Evolutionary conservation across 2,888 invertebrate species (phyloP).

Genomic region (Habroteleia sp.): DNA sequence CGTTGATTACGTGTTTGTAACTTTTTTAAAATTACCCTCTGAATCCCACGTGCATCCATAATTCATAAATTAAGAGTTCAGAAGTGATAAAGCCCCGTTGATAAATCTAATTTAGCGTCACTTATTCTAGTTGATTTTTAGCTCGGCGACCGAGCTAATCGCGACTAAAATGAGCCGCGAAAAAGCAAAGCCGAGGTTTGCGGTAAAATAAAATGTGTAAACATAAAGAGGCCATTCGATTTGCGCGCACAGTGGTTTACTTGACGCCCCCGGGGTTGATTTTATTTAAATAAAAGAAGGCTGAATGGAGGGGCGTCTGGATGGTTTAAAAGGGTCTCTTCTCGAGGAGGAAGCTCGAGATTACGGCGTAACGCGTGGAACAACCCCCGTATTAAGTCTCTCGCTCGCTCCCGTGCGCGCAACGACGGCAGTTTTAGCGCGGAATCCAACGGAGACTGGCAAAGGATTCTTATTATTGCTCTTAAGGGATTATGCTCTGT

Average conservation of each 20-base stretch:
- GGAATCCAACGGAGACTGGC: conserved; percentile 67
- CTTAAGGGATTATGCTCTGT: conserved; percentile 79
- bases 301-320: conserved; percentile 59
- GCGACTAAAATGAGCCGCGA: conserved; percentile 23
- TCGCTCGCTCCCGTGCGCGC: conserved; percentile 52
- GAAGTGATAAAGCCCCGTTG: too few relatives aligned
- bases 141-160: conserved; percentile 23
- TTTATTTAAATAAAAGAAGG: conserved; percentile 66
- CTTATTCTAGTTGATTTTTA: too few relatives aligned
- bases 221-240: conserved; percentile 60
- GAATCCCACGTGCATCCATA: too few relatives aligned
- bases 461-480: conserved; percentile 81
- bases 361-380: conserved; percentile 66
- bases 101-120: too few relatives aligned
- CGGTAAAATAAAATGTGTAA: conserved; percentile 56
- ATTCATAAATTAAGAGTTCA: too few relatives aligned
- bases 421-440: conserved; percentile 66
- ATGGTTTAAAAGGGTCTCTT: conserved; percentile 65
- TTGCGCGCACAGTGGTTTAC: conserved; percentile 45
- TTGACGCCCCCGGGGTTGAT: conserved; percentile 58
- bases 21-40: too few relatives aligned
- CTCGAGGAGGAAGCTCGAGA: conserved; percentile 66
- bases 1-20: too few relatives aligned
- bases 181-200: conserved; percentile 15
- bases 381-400: conserved; percentile 67